phyloP scores from a whole-genome alignment of 2,888 invertebrate species.

The Ophraella communa region DNA sequence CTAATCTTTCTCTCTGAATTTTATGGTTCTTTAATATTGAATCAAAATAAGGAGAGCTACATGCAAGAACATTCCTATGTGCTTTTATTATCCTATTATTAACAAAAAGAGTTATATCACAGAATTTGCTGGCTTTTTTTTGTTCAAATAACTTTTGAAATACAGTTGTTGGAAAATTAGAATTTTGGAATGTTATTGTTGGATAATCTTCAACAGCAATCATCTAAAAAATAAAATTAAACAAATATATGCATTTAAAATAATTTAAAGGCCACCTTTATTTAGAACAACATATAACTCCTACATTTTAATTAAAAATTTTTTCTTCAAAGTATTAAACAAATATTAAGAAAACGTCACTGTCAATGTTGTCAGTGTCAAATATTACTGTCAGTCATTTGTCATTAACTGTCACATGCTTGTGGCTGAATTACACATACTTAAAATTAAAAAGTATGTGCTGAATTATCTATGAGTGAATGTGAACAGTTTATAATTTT shows the following conservation, averaged over 20 bases:
- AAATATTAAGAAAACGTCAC: background rate
- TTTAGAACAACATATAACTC: background rate
- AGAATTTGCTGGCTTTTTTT: constrained; percentile 65
- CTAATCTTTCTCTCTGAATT: constrained; percentile 63
- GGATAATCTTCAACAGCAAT: constrained; percentile 53
- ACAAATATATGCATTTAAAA: background rate
- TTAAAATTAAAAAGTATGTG: too few species aligned
- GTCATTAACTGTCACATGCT: too few species aligned
- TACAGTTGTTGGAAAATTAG: constrained; percentile 54
- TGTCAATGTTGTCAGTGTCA: background rate
- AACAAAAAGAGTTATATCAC: constrained; percentile 67
- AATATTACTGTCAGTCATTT: background rate
- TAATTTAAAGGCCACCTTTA: background rate
- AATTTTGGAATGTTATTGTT: constrained; percentile 56
- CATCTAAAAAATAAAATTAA: constrained; percentile 41
- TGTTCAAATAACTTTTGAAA: constrained; percentile 60
- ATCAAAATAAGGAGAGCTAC: constrained; percentile 71
- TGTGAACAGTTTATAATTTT: too few species aligned
- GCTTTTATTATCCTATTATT: constrained; percentile 66
- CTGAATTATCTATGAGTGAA: too few species aligned
- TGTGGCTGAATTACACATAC: too few species aligned
- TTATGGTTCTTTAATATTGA: constrained; percentile 65
- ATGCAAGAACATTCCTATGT: constrained; percentile 69
- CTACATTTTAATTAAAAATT: constrained; percentile 3
- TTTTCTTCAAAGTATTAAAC: background rate